A percentile compares a stretch with the other conserved stretches of the same genome.
Conservation (phyloP, 2,113 vertebrate genomes). For the Cairina moschata region DNA sequence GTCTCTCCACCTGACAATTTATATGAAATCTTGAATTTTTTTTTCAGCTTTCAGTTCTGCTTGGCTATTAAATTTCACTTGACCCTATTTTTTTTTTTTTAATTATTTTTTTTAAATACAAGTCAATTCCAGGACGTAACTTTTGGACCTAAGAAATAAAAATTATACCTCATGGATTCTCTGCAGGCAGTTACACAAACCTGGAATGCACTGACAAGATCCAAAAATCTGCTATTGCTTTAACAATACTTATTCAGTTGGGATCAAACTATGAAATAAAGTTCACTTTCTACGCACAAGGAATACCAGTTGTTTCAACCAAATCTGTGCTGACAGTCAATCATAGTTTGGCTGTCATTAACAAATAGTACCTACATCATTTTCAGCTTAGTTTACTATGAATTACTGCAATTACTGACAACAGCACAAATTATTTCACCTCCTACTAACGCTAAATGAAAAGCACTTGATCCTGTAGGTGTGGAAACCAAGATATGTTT, state of each 20-base stretch:
- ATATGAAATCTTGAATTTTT: not conserved
- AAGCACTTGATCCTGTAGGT: not conserved
- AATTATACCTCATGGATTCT: not conserved
- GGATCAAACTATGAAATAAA: not conserved
- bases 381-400: not conserved
- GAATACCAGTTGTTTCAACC: not conserved
- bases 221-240: not conserved
- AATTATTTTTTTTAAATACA: not conserved
- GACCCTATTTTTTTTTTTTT: not conserved
- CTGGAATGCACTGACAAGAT: not conserved
- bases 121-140: not conserved
- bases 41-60: not conserved
- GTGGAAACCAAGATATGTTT: not conserved
- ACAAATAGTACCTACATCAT: not conserved
- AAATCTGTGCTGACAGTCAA: not conserved
- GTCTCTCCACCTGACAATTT: not conserved
- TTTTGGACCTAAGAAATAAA: not conserved
- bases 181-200: not conserved
- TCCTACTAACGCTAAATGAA: conserved; percentile 4
- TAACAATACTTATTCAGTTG: not conserved
- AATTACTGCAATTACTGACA: conserved; percentile 34
- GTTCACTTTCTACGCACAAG: not conserved
- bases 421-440: conserved; percentile 1
- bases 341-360: not conserved
- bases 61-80: not conserved